These are phyloP conservation scores for Serinus canaria DNA, from an alignment of 2,113 vertebrate genomes.

Conservation along the genomic window DNA sequence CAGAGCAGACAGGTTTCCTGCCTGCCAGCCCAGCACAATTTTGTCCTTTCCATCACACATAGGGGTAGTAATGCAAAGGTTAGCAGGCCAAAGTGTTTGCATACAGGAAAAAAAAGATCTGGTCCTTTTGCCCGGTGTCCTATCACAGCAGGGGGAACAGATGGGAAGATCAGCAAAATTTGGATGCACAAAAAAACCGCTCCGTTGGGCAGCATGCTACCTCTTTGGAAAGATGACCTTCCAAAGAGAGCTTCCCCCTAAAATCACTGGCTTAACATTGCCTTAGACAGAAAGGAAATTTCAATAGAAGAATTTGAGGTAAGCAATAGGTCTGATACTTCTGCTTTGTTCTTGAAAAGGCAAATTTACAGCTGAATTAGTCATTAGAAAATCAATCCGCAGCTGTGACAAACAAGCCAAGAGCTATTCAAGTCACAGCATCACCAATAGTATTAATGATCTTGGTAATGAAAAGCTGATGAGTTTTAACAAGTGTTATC, in stretches of 20 bases:
- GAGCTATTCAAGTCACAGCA: slow-evolving; percentile 23
- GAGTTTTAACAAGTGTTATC: slow-evolving; percentile 54
- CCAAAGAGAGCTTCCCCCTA: neutral
- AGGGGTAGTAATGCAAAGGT: neutral
- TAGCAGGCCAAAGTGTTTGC: neutral
- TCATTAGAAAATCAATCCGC: slow-evolving; percentile 14
- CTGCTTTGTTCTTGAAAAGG: slow-evolving; percentile 16
- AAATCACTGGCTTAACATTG: neutral
- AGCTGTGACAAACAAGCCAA: neutral
- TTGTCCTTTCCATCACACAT: neutral
- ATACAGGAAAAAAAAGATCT: neutral
- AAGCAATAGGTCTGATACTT: neutral
- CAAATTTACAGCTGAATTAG: slow-evolving; percentile 17
- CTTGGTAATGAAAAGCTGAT: slow-evolving; percentile 46
- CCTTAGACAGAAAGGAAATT: neutral
- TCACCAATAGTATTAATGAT: slow-evolving; percentile 32
- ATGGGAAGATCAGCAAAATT: slow-evolving; percentile 28
- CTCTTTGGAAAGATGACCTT: slow-evolving; percentile 1
- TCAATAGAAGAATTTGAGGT: neutral
- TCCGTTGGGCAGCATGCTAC: neutral
- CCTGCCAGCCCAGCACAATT: neutral
- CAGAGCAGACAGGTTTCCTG: neutral
- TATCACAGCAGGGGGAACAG: slow-evolving; percentile 16
- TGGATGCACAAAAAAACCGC: neutral
- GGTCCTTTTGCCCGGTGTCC: slow-evolving; percentile 13